Conservation (phyloP, 2,888 invertebrate species). For the Apodemia mormo region DNA sequence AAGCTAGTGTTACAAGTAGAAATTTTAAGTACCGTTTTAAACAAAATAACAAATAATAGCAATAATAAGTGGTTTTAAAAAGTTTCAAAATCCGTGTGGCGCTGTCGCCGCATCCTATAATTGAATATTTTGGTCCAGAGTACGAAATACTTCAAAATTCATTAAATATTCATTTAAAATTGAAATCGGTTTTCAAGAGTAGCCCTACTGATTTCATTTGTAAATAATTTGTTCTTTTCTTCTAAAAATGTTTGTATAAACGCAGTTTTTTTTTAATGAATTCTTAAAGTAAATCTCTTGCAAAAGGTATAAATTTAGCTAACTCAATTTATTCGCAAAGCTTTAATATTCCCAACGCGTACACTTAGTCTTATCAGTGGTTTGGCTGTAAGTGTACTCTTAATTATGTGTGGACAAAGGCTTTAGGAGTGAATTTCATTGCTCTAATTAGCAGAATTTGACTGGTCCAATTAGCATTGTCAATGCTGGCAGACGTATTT, state of each 20-base stretch:
- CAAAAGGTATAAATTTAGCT: background rate
- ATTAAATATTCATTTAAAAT: too few species aligned
- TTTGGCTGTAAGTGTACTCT: background rate
- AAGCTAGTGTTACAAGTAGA: too few species aligned
- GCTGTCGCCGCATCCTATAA: too few species aligned
- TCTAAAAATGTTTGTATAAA: background rate
- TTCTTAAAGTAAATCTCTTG: background rate
- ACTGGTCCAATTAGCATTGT: background rate
- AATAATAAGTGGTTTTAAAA: too few species aligned
- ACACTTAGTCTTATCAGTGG: background rate
- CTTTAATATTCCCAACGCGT: background rate
- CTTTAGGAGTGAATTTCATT: constrained; percentile 1
- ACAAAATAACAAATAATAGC: too few species aligned
- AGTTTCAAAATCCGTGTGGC: too few species aligned
- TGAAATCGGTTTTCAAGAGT: too few species aligned
- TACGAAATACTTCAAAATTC: too few species aligned
- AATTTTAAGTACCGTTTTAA: too few species aligned
- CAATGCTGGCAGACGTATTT: background rate
- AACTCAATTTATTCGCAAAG: background rate
- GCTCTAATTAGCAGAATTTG: background rate
- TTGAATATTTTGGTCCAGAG: too few species aligned
- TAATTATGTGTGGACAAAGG: constrained; percentile 11
- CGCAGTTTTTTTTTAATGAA: background rate
- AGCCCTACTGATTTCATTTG: too few species aligned
- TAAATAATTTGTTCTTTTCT: too few species aligned